phyloP scores from a whole-genome alignment of 2,113 vertebrate genomes.

The Dendrocopos noguchii region DNA sequence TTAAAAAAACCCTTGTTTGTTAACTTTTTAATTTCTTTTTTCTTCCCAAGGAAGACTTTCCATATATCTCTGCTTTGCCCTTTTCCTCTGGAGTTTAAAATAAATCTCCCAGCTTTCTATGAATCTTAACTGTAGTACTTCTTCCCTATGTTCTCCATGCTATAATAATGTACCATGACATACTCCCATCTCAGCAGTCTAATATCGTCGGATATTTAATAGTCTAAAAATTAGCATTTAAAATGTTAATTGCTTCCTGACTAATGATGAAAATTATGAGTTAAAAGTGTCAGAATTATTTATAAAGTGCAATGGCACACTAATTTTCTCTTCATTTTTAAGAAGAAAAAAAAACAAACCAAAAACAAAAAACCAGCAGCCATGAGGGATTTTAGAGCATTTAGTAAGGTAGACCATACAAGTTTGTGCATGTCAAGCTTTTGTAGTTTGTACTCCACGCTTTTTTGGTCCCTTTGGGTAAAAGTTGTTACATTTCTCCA shows the following conservation, averaged over 20 bases:
- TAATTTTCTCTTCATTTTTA: slow-evolving; percentile 51
- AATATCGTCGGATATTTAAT: slow-evolving; percentile 50
- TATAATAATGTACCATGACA: slow-evolving; percentile 12
- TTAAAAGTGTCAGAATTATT: slow-evolving; percentile 66
- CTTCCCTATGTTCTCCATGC: not conserved
- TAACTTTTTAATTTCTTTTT: not conserved
- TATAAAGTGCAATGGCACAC: slow-evolving; percentile 50
- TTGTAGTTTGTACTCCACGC: not conserved
- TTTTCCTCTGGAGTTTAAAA: not conserved
- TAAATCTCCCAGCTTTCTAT: not conserved
- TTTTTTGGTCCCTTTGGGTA: not conserved
- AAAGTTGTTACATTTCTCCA: not conserved
- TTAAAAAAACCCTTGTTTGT: not conserved
- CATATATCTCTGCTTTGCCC: not conserved
- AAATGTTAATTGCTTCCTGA: slow-evolving; percentile 66
- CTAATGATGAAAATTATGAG: slow-evolving; percentile 53
- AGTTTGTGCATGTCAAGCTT: not conserved
- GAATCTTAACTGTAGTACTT: not conserved
- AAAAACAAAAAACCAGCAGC: not conserved
- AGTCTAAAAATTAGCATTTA: slow-evolving; percentile 63
- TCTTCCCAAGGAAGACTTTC: not conserved
- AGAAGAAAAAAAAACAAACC: not conserved
- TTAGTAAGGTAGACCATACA: slow-evolving; percentile 30
- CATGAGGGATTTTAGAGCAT: slow-evolving; percentile 39
- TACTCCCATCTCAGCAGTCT: not conserved